Evolutionary conservation across 2,113 vertebrate species (phyloP).

Genomic region (Suricata suricatta): DNA sequence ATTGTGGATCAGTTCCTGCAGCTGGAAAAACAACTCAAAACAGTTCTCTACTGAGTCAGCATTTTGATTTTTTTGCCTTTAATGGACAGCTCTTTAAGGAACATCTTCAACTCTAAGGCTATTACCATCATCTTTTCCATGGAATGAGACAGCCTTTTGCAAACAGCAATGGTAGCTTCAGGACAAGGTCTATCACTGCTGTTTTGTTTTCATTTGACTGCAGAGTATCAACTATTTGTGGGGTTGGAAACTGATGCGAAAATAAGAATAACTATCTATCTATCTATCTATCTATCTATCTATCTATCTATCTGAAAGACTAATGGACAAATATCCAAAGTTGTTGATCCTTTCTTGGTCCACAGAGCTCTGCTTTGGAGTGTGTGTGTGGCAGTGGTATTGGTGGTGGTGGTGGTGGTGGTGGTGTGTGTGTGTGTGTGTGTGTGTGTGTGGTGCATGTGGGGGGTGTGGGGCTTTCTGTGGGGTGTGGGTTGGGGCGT

Average conservation of each 20-base stretch:
- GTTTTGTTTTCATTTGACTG: background rate
- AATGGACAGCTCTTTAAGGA: background rate
- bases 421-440: background rate
- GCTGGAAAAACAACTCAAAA: background rate
- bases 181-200: background rate
- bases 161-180: background rate
- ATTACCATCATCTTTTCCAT: background rate
- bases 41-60: background rate
- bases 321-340: background rate
- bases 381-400: background rate
- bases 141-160: background rate
- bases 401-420: background rate
- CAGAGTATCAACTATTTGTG: background rate
- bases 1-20: background rate
- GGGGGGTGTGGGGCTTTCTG: background rate
- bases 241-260: background rate
- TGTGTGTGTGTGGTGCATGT: background rate
- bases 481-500: background rate
- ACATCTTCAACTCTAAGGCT: background rate
- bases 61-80: background rate
- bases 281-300: background rate
- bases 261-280: background rate
- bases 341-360: background rate
- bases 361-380: background rate
- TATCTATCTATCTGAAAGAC: background rate